Percentiles rank a stretch among this genome's conserved stretches.
phyloP scores from a whole-genome alignment of 2,113 vertebrate species.

The Gavia stellata region DNA sequence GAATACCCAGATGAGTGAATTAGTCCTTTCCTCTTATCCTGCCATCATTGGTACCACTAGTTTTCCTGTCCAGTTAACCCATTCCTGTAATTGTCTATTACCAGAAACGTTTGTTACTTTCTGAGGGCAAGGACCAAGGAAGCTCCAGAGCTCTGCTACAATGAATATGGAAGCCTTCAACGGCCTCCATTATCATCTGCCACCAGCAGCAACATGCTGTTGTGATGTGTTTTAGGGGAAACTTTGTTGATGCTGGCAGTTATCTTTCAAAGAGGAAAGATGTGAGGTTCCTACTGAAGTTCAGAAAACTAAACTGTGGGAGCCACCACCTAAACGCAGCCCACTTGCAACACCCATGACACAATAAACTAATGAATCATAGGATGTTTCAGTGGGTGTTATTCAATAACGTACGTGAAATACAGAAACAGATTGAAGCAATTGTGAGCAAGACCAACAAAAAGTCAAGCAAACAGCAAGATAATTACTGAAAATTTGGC shows the following conservation, averaged over 20 bases:
- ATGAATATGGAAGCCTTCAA: background rate
- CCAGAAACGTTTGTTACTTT: background rate
- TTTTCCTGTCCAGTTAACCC: background rate
- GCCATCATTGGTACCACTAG: background rate
- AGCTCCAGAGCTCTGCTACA: background rate
- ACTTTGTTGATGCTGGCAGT: background rate
- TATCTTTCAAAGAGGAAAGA: background rate
- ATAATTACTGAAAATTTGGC: background rate
- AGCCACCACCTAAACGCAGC: background rate
- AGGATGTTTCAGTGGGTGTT: slow-evolving; percentile 32
- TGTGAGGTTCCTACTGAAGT: background rate
- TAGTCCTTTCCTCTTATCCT: background rate
- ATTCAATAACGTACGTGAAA: background rate
- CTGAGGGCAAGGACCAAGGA: background rate
- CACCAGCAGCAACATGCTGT: background rate
- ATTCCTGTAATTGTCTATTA: background rate
- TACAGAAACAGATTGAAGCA: slow-evolving; percentile 32
- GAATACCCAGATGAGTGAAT: background rate
- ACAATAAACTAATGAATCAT: slow-evolving; percentile 29
- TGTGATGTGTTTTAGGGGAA: background rate
- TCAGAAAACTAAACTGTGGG: background rate
- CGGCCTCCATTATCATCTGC: background rate
- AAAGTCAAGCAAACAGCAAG: slow-evolving; percentile 23
- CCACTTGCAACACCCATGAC: background rate
- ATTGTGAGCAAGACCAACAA: background rate